A percentile compares a stretch with the other conserved stretches of the same genome.
phyloP scores from a whole-genome alignment of 2,888 invertebrate genomes.

The Empis stercorea region DNA sequence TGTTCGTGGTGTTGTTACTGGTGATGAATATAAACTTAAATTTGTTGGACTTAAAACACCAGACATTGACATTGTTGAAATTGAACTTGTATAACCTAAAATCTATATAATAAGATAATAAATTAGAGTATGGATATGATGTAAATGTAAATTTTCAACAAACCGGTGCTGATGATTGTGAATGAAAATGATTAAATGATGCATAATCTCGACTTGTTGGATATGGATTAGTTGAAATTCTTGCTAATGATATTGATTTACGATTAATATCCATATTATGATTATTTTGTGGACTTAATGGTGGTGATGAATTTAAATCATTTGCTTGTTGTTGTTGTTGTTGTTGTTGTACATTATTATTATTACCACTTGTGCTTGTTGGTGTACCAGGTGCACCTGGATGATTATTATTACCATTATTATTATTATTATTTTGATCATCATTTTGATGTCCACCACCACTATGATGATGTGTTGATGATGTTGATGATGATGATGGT shows the following conservation, averaged over 20 bases:
- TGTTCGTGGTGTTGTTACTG: slow-evolving; percentile 55
- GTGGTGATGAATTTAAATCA: slow-evolving; percentile 19
- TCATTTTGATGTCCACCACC: slow-evolving; percentile 32
- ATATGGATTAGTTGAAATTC: slow-evolving; percentile 39
- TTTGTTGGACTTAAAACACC: slow-evolving; percentile 83
- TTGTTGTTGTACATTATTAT: not conserved
- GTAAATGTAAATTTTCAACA: slow-evolving; percentile 11
- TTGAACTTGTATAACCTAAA: slow-evolving; percentile 83
- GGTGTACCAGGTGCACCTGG: slow-evolving; percentile 7
- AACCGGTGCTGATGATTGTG: slow-evolving; percentile 56
- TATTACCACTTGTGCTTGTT: slow-evolving; percentile 1
- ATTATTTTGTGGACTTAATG: slow-evolving; percentile 21
- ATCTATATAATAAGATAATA: no score
- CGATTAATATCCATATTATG: slow-evolving; percentile 22
- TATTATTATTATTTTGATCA: slow-evolving; percentile 18
- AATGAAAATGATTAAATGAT: slow-evolving; percentile 69
- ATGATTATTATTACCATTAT: slow-evolving; percentile 5
- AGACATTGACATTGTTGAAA: slow-evolving; percentile 61
- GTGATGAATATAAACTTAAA: slow-evolving; percentile 68
- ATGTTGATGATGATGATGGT: slow-evolving; percentile 31
- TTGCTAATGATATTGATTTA: slow-evolving; percentile 18
- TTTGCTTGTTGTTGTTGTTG: slow-evolving; percentile 4
- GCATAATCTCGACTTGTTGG: slow-evolving; percentile 57
- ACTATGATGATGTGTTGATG: slow-evolving; percentile 28
- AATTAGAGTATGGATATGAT: no score